Conservation (phyloP, 1,140 invertebrate genomes). For the Mycetomoellerius zeteki region DNA sequence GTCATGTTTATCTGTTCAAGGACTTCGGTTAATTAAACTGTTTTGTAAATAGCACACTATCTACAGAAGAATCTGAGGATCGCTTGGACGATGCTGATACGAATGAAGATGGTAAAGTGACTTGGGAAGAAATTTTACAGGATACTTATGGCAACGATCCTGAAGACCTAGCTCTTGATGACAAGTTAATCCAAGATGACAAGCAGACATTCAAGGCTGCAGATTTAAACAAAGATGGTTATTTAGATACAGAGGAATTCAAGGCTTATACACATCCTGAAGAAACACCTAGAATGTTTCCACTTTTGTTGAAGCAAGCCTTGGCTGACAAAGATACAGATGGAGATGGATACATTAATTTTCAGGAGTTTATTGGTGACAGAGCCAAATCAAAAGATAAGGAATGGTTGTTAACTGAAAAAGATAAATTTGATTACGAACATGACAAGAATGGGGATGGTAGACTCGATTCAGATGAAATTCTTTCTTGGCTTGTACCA, state of each 20-base stretch:
- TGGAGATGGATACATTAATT: conserved; percentile 93
- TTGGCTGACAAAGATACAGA: conserved; percentile 95
- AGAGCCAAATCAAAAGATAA: conserved; percentile 92
- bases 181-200: conserved; percentile 92
- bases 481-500: conserved; percentile 96
- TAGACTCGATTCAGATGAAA: conserved; percentile 92
- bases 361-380: conserved; percentile 94
- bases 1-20: not conserved
- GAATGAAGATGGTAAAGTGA: conserved; percentile 93
- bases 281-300: conserved; percentile 96
- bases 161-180: conserved; percentile 86
- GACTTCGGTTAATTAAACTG: conserved; percentile 15
- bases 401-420: conserved; percentile 94
- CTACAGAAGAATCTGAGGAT: conserved; percentile 95
- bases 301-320: conserved; percentile 93
- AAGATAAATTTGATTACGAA: conserved; percentile 96
- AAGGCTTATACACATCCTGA: conserved; percentile 97
- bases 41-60: conserved; percentile 90
- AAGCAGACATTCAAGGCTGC: conserved; percentile 95
- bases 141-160: conserved; percentile 93
- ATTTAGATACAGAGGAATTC: conserved; percentile 94
- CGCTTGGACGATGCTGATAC: conserved; percentile 95
- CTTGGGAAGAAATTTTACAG: conserved; percentile 95
- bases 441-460: conserved; percentile 96
- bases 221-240: conserved; percentile 94